A percentile compares a stretch with the other conserved stretches of the same genome.
phyloP scores from a whole-genome alignment of 2,888 invertebrate genomes.

The Mesopsocus fuscifrons region DNA sequence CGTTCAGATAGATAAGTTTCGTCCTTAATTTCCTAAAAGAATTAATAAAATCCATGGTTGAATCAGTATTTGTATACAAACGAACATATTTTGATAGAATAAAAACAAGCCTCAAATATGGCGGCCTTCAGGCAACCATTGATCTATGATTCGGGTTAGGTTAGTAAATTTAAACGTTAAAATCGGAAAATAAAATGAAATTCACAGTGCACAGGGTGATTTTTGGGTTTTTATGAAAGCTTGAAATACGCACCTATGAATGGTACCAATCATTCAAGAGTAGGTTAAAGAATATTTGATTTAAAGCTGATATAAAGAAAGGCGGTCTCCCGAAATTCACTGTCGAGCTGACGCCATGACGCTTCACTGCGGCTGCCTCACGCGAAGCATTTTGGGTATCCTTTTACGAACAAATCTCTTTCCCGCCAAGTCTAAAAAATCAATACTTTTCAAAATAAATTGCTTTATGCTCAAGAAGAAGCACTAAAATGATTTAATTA shows the following conservation, averaged over 20 bases:
- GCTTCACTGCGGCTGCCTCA: slow-evolving; percentile 4
- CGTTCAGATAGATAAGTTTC: too few species aligned
- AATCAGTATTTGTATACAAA: too few species aligned
- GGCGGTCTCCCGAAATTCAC: not conserved
- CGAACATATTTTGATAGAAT: slow-evolving; percentile 7
- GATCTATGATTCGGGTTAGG: slow-evolving; percentile 7
- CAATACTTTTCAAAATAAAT: too few species aligned
- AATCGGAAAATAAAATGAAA: not conserved
- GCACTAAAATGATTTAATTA: too few species aligned
- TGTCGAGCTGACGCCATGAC: slow-evolving; percentile 6
- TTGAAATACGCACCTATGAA: not conserved
- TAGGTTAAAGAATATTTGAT: not conserved
- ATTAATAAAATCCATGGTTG: too few species aligned
- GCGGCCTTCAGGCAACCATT: slow-evolving; percentile 5
- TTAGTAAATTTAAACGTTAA: not conserved
- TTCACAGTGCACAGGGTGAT: too few species aligned
- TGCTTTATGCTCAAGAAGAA: too few species aligned
- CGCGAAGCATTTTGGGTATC: slow-evolving; percentile 2
- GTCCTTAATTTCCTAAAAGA: too few species aligned
- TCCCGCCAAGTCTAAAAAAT: too few species aligned
- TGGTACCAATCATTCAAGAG: not conserved
- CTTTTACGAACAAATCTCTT: too few species aligned
- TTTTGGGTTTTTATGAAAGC: not conserved
- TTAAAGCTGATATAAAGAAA: not conserved
- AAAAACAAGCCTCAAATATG: slow-evolving; percentile 4